A percentile compares a stretch with the other conserved stretches of the same genome.
Conservation (phyloP, 2,888 invertebrate genomes). For the Leptinotarsa peninsularis region DNA sequence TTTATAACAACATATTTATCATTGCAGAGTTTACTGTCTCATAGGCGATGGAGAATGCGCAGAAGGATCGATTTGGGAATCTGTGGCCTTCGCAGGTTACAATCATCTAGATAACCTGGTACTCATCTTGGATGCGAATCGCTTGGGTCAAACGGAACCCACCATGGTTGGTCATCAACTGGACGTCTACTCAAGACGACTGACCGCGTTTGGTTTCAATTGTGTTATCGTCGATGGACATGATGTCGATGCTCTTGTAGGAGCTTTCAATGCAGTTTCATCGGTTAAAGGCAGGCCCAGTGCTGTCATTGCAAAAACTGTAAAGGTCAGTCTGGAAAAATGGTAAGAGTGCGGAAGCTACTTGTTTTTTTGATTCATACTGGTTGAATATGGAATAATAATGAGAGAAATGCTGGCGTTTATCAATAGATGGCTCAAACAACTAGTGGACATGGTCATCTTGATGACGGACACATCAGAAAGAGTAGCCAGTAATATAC, state of each 20-base stretch:
- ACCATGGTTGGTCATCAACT: slow-evolving; percentile 93
- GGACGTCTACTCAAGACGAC: slow-evolving; percentile 82
- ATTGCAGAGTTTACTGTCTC: slow-evolving; percentile 87
- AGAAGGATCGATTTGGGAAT: slow-evolving; percentile 98
- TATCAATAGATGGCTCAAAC: too few relatives aligned
- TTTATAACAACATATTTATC: not conserved
- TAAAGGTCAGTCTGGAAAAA: slow-evolving; percentile 70
- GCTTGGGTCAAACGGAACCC: slow-evolving; percentile 95
- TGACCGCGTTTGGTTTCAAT: slow-evolving; percentile 91
- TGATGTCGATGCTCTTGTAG: slow-evolving; percentile 88
- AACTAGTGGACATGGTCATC: too few relatives aligned
- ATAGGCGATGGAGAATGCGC: slow-evolving; percentile 98
- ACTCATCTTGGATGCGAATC: slow-evolving; percentile 95
- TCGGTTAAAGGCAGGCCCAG: slow-evolving; percentile 84
- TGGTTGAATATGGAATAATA: too few relatives aligned
- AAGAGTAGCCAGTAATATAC: too few relatives aligned
- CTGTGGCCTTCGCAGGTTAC: slow-evolving; percentile 91
- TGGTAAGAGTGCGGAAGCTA: not conserved
- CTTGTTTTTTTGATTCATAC: too few relatives aligned
- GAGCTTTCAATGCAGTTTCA: slow-evolving; percentile 86
- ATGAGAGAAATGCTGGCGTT: too few relatives aligned
- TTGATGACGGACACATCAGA: too few relatives aligned
- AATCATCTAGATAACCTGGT: slow-evolving; percentile 97
- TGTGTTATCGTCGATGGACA: slow-evolving; percentile 95
- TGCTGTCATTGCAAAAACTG: slow-evolving; percentile 94